Evolutionary conservation across 2,113 vertebrate genomes (phyloP), one percentile per base, ranked within the genome.

Genomic region (Agapornis roseicollis): DNA sequence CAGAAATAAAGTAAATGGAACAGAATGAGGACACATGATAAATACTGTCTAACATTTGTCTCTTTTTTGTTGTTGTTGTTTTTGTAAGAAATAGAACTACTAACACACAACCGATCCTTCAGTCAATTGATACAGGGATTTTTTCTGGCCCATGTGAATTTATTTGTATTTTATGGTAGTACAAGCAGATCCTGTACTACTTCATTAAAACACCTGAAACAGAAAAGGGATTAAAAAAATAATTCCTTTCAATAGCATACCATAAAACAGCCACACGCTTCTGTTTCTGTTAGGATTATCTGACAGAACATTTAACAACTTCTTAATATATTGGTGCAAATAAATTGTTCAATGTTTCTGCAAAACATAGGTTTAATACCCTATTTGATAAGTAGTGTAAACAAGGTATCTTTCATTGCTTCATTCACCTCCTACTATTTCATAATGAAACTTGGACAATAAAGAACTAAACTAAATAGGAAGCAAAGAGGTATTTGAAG

Each of bases 1-100:
- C 5, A 70, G 92, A 94, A 93, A 88, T 95, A 94, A 97, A 96
- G 82, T 73, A 93, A 88, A 93, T 77, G 76, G 80, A 97, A 96
- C 91, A 96, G 93, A 94, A 96, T 82, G 86, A 95, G 81, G 93
- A 81, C 88, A 95, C 74, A 64, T 60, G 61, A 95, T 83, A 96
- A 94, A 96, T 80, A 85, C 13, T 50, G 66, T 80, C 61, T 80
- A 94, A 86, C 53, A 82, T 9, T 91, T 73, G 22, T 33, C 27
- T 47, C 6, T 76, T 91, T 22, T 47, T 81, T n/a, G n/a, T n/a
- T n/a, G n/a, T n/a, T n/a, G n/a, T n/a, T n/a, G n/a, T n/a, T 89
- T 91, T 60, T 46, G 3, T 56, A 76, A 64, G 64, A 49, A 93
- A 87, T 27, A 78, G 12, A 68, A n/a, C 4, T 89, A 46, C 60